Conservation (phyloP, 2,888 invertebrate genomes). For the Iphiclides podalirius region DNA sequence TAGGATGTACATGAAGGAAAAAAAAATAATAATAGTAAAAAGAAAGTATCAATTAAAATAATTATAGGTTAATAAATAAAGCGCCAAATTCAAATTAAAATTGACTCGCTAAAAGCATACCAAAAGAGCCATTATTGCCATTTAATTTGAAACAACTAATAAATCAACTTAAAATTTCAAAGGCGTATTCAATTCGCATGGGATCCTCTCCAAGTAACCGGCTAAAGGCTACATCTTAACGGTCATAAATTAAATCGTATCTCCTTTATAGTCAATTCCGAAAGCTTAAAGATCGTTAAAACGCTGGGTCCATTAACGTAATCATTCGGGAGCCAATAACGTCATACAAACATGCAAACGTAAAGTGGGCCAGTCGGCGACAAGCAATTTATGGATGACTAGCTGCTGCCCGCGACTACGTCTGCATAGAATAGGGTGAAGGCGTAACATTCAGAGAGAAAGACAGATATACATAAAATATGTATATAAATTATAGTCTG, state of each 20-base stretch:
- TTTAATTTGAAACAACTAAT: conserved; percentile 9
- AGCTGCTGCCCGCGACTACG: too few species aligned
- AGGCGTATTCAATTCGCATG: conserved; percentile 43
- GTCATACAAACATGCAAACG: conserved; percentile 65
- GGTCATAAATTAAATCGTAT: conserved; percentile 67
- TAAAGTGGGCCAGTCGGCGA: conserved; percentile 24
- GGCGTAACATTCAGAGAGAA: too few species aligned
- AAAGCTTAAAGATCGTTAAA: conserved; percentile 69
- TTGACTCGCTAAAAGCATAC: background rate
- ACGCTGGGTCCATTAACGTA: conserved; percentile 67
- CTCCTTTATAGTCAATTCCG: conserved; percentile 70
- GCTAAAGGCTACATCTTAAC: conserved; percentile 52
- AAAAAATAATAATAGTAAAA: too few species aligned
- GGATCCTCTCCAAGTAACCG: conserved; percentile 40
- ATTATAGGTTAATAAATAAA: too few species aligned
- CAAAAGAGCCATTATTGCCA: background rate
- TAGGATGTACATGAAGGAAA: too few species aligned
- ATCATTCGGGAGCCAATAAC: conserved; percentile 69
- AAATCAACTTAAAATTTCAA: conserved; percentile 19
- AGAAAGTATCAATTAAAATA: too few species aligned
- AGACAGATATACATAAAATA: too few species aligned
- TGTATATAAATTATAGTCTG: too few species aligned
- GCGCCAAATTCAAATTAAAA: background rate
- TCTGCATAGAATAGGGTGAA: too few species aligned
- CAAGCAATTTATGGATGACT: conserved; percentile 16